A percentile compares a stretch with the other conserved stretches of the same genome.
phyloP scores from a whole-genome alignment of 2,888 invertebrate species.

The Ichneumoninae sp. region DNA sequence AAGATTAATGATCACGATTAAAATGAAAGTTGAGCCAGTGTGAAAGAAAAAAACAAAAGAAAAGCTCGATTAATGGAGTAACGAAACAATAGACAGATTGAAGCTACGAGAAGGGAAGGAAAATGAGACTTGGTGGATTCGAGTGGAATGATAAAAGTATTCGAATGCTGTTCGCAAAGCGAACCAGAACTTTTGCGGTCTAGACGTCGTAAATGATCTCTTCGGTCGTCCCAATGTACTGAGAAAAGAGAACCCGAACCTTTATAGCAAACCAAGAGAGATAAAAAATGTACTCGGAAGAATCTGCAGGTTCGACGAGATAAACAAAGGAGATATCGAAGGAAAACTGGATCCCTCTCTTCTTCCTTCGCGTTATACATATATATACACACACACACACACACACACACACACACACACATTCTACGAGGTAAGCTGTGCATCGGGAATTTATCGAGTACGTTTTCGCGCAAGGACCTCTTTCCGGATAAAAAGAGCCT shows the following conservation, averaged over 20 bases:
- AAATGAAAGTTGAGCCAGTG: not conserved
- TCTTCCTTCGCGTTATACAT: not conserved
- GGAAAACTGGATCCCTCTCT: constrained; percentile 32
- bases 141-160: constrained; percentile 55
- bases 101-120: not conserved
- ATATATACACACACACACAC: not conserved
- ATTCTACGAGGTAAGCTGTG: constrained; percentile 42
- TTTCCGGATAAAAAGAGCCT: constrained; percentile 4
- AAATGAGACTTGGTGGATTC: constrained; percentile 5
- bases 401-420: not conserved
- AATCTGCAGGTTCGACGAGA: constrained; percentile 34
- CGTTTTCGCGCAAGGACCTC: constrained; percentile 39
- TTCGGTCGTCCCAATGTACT: constrained; percentile 47
- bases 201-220: constrained; percentile 70
- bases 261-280: constrained; percentile 15
- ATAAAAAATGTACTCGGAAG: constrained; percentile 36
- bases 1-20: constrained; percentile 10
- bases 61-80: not conserved
- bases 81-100: constrained; percentile 1
- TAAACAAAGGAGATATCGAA: constrained; percentile 14
- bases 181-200: constrained; percentile 64
- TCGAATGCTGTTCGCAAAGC: constrained; percentile 42
- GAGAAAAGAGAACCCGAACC: constrained; percentile 9
- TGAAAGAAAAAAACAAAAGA: not conserved
- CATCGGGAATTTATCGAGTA: constrained; percentile 67